phyloP scores from a whole-genome alignment of 2,888 invertebrate species.

The Tryphoninae sp. region DNA sequence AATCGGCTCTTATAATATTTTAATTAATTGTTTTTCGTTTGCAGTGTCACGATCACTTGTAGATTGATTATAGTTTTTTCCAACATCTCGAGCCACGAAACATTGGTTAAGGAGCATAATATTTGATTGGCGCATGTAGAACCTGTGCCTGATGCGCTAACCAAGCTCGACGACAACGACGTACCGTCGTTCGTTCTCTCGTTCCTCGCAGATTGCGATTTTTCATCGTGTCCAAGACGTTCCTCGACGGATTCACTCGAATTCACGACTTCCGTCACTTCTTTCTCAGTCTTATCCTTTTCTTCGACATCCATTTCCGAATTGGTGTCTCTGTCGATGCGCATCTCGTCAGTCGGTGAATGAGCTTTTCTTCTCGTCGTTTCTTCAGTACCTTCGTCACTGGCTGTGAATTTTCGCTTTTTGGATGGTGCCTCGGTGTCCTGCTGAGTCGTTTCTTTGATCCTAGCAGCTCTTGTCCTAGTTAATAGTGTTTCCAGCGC shows the following conservation, averaged over 20 bases:
- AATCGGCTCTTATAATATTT: slow-evolving; percentile 52
- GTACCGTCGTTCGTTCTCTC: slow-evolving; percentile 67
- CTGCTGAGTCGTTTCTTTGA: slow-evolving; percentile 73
- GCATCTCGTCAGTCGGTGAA: slow-evolving; percentile 65
- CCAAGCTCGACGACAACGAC: slow-evolving; percentile 68
- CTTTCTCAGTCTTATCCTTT: slow-evolving; percentile 70
- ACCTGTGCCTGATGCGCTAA: slow-evolving; percentile 71
- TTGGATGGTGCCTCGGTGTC: slow-evolving; percentile 78
- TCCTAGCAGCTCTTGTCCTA: slow-evolving; percentile 72
- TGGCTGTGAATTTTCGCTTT: slow-evolving; percentile 77
- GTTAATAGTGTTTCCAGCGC: slow-evolving; percentile 77
- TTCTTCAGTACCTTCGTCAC: slow-evolving; percentile 69
- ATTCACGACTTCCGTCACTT: slow-evolving; percentile 65
- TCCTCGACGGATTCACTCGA: slow-evolving; percentile 66
- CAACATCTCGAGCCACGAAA: slow-evolving; percentile 80
- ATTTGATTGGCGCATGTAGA: slow-evolving; percentile 73
- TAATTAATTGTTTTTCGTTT: slow-evolving; percentile 72
- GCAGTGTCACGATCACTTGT: slow-evolving; percentile 79
- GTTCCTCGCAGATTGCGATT: slow-evolving; percentile 41
- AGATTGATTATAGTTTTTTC: slow-evolving; percentile 80
- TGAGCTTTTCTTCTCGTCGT: slow-evolving; percentile 63
- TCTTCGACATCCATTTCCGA: slow-evolving; percentile 70
- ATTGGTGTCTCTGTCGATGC: slow-evolving; percentile 55
- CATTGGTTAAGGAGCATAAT: slow-evolving; percentile 75
- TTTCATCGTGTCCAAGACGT: slow-evolving; percentile 57